Conservation (phyloP, 2,113 vertebrate genomes). For the Macquaria ambigua region DNA sequence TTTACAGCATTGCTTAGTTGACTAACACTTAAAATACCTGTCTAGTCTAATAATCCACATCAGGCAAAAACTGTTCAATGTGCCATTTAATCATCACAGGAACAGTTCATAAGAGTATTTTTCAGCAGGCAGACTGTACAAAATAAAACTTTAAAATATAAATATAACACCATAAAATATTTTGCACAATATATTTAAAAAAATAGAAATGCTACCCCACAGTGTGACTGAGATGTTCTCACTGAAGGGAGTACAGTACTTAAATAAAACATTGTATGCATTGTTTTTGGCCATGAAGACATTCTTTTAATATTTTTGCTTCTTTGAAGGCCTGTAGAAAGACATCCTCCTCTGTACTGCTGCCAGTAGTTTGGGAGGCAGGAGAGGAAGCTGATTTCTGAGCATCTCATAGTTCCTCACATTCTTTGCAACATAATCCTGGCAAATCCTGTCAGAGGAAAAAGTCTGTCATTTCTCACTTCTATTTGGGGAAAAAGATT, state of each 20-base stretch:
- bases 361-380: slow-evolving; percentile 88
- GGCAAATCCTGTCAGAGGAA: slow-evolving; percentile 85
- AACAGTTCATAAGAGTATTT: not conserved
- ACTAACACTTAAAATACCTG: not conserved
- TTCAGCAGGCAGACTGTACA: slow-evolving; percentile 32
- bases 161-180: slow-evolving; percentile 45
- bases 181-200: slow-evolving; percentile 25
- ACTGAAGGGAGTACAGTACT: slow-evolving; percentile 30
- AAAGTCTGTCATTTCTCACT: slow-evolving; percentile 13
- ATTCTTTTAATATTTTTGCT: slow-evolving; percentile 25
- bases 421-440: slow-evolving; percentile 92
- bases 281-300: slow-evolving; percentile 25
- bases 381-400: slow-evolving; percentile 85
- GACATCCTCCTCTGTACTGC: slow-evolving; percentile 88
- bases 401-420: slow-evolving; percentile 71
- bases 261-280: not conserved
- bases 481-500: slow-evolving; percentile 13
- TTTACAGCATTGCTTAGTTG: not conserved
- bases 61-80: slow-evolving; percentile 2
- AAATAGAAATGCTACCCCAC: slow-evolving; percentile 7
- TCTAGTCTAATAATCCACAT: slow-evolving; percentile 16
- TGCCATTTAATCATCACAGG: slow-evolving; percentile 54
- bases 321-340: slow-evolving; percentile 88
- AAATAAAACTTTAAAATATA: slow-evolving; percentile 59
- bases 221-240: slow-evolving; percentile 7